A percentile compares a stretch with the other conserved stretches of the same genome.
phyloP scores from a whole-genome alignment of 2,113 vertebrate species.

The Corydoras maculifer region DNA sequence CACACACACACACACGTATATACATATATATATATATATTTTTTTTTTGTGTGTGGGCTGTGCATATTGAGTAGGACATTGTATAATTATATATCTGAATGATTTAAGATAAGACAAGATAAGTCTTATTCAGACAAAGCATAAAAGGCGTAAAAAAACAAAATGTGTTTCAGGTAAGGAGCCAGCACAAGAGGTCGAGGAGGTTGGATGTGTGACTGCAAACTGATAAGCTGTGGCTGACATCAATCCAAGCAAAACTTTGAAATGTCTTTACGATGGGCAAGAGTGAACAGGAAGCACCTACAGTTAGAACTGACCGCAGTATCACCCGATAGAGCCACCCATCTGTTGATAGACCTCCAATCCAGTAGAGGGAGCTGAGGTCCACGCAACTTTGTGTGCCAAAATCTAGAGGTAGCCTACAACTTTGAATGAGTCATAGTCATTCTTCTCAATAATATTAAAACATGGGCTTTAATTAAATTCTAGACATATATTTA shows the following conservation, averaged over 20 bases:
- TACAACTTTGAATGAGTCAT: slow-evolving; percentile 46
- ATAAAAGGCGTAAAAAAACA: neutral
- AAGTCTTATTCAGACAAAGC: neutral
- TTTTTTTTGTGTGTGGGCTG: no score
- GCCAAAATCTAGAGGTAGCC: slow-evolving; percentile 54
- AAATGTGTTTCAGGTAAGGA: slow-evolving; percentile 40
- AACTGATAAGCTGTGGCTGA: slow-evolving; percentile 38
- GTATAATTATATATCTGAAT: no score
- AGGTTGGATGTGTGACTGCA: slow-evolving; percentile 30
- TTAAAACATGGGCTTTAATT: no score
- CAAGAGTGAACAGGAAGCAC: slow-evolving; percentile 37
- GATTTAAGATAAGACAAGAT: no score
- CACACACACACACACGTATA: no score
- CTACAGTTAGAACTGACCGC: slow-evolving; percentile 33
- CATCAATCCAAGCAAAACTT: slow-evolving; percentile 45
- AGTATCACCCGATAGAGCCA: slow-evolving; percentile 38
- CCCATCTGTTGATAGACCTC: slow-evolving; percentile 38
- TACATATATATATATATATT: no score
- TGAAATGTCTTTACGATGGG: slow-evolving; percentile 48
- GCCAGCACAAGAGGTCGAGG: slow-evolving; percentile 36
- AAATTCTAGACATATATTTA: slow-evolving; percentile 16
- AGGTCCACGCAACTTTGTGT: slow-evolving; percentile 45
- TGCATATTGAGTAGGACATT: no score
- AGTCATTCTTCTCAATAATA: slow-evolving; percentile 4
- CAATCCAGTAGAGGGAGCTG: slow-evolving; percentile 42